Conservation (phyloP, 2,113 vertebrate species). For the Danio rerio region DNA sequence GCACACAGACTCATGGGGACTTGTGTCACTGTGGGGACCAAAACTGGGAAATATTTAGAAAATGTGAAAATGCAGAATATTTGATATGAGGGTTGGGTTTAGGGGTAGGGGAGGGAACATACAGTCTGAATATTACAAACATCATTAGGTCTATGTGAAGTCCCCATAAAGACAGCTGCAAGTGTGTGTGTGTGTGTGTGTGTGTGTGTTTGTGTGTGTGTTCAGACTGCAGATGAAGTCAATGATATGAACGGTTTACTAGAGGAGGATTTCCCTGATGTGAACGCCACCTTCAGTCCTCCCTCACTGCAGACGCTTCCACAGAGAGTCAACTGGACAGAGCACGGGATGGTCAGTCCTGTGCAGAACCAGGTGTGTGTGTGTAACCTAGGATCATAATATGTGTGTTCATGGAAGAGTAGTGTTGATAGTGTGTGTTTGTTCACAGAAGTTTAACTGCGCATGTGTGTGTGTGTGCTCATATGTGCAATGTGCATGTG, state of each 20-base stretch:
- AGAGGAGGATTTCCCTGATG: constrained; percentile 56
- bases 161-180: no score
- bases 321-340: constrained; percentile 80
- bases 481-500: constrained; percentile 76
- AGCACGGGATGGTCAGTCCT: constrained; percentile 77
- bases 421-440: not conserved
- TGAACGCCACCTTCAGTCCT: not conserved
- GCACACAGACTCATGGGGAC: no score
- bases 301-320: constrained; percentile 55
- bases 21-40: no score
- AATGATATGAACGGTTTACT: constrained; percentile 73
- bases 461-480: no score
- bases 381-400: no score
- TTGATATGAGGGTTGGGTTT: no score
- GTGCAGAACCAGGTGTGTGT: constrained; percentile 83
- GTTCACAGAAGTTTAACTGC: not conserved
- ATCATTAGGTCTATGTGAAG: no score
- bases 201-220: constrained; percentile 6
- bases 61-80: no score
- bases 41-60: no score
- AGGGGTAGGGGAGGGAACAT: no score
- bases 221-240: constrained; percentile 84
- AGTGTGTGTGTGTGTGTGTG: not conserved
- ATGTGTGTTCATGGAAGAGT: not conserved
- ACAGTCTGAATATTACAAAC: no score